These are phyloP conservation scores for Corbicula japonica DNA, from an alignment of 2,888 invertebrate genomes.

Conservation along the genomic window DNA sequence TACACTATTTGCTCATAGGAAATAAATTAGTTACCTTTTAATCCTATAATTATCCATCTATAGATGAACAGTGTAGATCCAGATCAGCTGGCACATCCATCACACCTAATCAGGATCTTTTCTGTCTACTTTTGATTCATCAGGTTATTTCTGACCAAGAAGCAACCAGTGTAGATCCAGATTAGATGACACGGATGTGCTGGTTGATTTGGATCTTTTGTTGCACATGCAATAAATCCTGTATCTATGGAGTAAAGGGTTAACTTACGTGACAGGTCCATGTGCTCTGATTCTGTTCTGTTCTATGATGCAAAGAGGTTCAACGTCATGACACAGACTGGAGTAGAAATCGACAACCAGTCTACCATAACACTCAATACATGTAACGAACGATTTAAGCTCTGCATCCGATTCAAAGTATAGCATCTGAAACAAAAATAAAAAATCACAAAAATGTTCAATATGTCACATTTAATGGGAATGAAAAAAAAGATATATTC, in stretches of 20 bases:
- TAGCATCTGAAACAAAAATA: slow-evolving; percentile 22
- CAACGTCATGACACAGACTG: slow-evolving; percentile 28
- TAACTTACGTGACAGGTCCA: slow-evolving; percentile 43
- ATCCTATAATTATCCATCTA: too few species aligned
- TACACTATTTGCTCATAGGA: too few species aligned
- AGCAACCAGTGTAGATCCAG: too few species aligned
- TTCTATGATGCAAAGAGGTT: slow-evolving; percentile 13
- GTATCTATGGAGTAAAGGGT: not conserved
- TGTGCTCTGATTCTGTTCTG: slow-evolving; percentile 25
- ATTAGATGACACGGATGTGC: not conserved
- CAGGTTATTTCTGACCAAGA: too few species aligned
- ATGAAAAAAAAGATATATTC: slow-evolving; percentile 6
- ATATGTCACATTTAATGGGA: too few species aligned
- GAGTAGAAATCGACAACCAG: slow-evolving; percentile 32
- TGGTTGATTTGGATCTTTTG: not conserved
- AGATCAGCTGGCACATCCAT: too few species aligned
- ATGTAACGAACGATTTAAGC: slow-evolving; percentile 28
- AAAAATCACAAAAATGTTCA: too few species aligned
- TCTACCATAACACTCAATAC: slow-evolving; percentile 39
- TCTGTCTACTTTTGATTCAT: too few species aligned
- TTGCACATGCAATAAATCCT: not conserved
- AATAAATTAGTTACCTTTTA: too few species aligned
- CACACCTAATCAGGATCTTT: too few species aligned
- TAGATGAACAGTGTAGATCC: too few species aligned
- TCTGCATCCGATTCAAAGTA: slow-evolving; percentile 22